A percentile compares a stretch with the other conserved stretches of the same genome.
These are phyloP conservation scores for Megaustenia siamemsis DNA, from an alignment of 2,888 invertebrate genomes.

Conservation along the genomic window DNA sequence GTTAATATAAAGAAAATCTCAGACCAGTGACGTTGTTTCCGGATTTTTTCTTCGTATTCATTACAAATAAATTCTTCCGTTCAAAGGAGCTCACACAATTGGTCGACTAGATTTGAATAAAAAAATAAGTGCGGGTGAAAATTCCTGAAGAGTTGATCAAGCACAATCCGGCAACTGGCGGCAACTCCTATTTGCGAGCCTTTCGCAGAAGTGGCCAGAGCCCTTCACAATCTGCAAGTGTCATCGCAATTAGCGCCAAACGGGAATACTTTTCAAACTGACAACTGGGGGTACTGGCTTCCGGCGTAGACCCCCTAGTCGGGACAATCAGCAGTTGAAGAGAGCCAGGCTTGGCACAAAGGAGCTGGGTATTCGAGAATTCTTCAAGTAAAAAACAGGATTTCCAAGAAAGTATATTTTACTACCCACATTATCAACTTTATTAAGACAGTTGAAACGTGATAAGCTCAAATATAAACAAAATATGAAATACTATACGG, in stretches of 20 bases:
- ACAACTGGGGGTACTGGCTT: neutral
- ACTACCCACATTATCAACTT: too few relatives aligned
- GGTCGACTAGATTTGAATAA: slow-evolving; percentile 1
- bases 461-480: too few relatives aligned
- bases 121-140: too few relatives aligned
- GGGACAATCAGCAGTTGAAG: slow-evolving; percentile 21
- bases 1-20: neutral
- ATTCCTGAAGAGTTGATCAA: slow-evolving; percentile 3
- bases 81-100: neutral
- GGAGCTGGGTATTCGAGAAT: neutral
- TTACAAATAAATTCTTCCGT: neutral
- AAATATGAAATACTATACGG: too few relatives aligned
- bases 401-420: neutral
- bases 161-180: slow-evolving; percentile 16
- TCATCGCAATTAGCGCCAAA: slow-evolving; percentile 35
- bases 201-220: slow-evolving; percentile 27
- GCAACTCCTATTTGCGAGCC: slow-evolving; percentile 14
- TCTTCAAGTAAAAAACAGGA: neutral
- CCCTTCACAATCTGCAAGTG: slow-evolving; percentile 39
- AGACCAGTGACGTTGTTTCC: neutral
- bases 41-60: neutral
- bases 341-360: neutral
- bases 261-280: slow-evolving; percentile 22
- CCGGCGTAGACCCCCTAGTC: neutral
- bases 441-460: too few relatives aligned